phyloP scores from a whole-genome alignment of 2,113 vertebrate species.

The Lagopus muta region DNA sequence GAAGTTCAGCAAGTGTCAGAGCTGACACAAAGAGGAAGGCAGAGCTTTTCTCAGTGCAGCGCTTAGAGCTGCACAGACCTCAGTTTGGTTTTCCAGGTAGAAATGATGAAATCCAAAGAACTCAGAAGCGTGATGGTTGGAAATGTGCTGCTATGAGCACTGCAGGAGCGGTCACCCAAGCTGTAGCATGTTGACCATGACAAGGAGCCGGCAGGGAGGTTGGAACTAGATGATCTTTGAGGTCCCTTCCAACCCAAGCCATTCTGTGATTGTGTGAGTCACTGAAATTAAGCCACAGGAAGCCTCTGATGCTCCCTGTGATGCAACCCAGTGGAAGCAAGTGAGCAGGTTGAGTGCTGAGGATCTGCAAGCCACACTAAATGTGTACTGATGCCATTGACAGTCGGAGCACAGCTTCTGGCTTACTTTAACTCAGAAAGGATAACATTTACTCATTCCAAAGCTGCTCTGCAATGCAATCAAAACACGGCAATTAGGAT shows the following conservation, averaged over 20 bases:
- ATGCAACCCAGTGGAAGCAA: neutral
- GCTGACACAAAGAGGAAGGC: neutral
- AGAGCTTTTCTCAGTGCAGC: neutral
- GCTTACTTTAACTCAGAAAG: neutral
- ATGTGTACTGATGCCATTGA: neutral
- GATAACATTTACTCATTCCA: neutral
- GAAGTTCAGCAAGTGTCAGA: neutral
- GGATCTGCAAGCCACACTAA: neutral
- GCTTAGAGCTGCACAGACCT: neutral
- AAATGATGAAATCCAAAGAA: neutral
- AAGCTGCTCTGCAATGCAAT: neutral
- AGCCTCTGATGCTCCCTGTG: neutral
- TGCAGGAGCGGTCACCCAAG: neutral
- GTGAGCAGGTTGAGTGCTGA: neutral
- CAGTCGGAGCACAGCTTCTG: neutral
- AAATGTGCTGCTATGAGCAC: neutral
- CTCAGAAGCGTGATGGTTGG: neutral
- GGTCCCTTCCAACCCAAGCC: too few species aligned
- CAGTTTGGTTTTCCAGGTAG: neutral
- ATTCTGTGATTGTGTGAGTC: too few species aligned
- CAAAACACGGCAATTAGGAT: neutral
- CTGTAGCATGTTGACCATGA: neutral
- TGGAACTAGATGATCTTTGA: too few species aligned
- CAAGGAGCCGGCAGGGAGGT: neutral
- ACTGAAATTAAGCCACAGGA: constrained; percentile 22